Base-by-base conservation (phyloP, 2,797 vertebrate species). In the Prionace glauca region DNA sequence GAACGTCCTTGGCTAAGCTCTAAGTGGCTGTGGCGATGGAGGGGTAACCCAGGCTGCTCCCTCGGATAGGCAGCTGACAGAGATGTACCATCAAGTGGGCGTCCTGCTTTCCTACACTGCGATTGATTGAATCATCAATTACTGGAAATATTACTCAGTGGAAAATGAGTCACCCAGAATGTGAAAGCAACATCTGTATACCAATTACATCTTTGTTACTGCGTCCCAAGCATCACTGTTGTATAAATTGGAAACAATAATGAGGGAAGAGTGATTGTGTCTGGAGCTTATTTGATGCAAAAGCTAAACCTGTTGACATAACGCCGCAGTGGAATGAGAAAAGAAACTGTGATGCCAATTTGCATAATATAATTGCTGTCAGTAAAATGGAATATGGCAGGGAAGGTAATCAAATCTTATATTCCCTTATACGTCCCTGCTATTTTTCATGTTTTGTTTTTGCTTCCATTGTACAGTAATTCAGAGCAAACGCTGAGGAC, bases 1-100 rank as follows among this genome's bases (percentile, higher is more conserved):
- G 97, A 96, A 96, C 94, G 26, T 45, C 97, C 4, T 96, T 96
- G 22, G 97, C 98, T 95, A 99, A 97, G 96, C 97, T 99, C 32
- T 99, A 96, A 90, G 10, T 14, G 2, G 36, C 65, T 20, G 32
- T 22, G 20, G 29, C 8, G 22, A 36, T 69, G 60, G 32, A n/a
- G 36, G 16, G 20, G 32, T 2, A 16, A 22, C 18, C 29, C 2
- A 62, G 87, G 56, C 50, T 29, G 16, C 41, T 87, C 1, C 67
- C 67, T 36, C 84, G 22, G 5, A 87, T 7, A 11, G 50, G 50
- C 56, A 62, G 26, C 29, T 41, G 26, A 62, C 50, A 16, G 62
- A n/a, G 60, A n/a, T n/a, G n/a, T 87, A n/a, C 65, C 12, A 32
- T 1, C 20, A 20, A 0, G 26, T n/a, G 20, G 50, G 29, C 26